Evolutionary conservation across 1,140 invertebrate species (phyloP), one percentile per base, ranked within the genome.

Genomic region (Calycopis cecrops): DNA sequence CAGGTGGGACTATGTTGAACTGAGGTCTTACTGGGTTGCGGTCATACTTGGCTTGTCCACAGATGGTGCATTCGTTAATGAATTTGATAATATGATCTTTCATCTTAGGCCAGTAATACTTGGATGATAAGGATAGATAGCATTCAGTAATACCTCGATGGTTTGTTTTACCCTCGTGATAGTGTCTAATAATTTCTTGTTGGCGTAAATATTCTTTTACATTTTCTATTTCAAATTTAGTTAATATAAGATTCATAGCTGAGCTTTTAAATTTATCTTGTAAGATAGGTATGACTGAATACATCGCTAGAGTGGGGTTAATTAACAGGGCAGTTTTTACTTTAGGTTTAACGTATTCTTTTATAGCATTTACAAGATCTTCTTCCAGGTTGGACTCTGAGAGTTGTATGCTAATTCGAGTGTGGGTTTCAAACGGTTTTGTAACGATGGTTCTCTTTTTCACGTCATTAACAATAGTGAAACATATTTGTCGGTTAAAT

Each of bases 241-340:
- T 14, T 53, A 60, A 34, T n/a, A 60, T 42, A 16, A 60, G 33
- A 35, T 60, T 60, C 42, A 60, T 48, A 1, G 59, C 34, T 9
- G 54, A 56, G 48, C 38, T 40, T 56, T 56, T 52, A 48, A 56
- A 56, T 52, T 40, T 52, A 38, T 56, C 17, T 52, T 60, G 59
- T 7, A 60, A 40, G 11, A 56, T 56, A 6, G 54, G 54, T 14
- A 56, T 56, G 6, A 56, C 48, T 21, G 44, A 48, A 49, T 48
- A 56, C 54, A 56, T 56, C 11, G 14, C 54, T 14, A 56, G 16
- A 38, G 47, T 18, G 11, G 47, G 48, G 37, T 48, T 49, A 17
- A 56, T 40, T 37, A 56, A 38, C 37, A 54, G 7, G 9, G 37
- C 21, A 1, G 50, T 52, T 18, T 54, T 54, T 8, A 47, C 34